Conservation (phyloP, 2,888 invertebrate genomes). For the Tetragonisca angustula region DNA sequence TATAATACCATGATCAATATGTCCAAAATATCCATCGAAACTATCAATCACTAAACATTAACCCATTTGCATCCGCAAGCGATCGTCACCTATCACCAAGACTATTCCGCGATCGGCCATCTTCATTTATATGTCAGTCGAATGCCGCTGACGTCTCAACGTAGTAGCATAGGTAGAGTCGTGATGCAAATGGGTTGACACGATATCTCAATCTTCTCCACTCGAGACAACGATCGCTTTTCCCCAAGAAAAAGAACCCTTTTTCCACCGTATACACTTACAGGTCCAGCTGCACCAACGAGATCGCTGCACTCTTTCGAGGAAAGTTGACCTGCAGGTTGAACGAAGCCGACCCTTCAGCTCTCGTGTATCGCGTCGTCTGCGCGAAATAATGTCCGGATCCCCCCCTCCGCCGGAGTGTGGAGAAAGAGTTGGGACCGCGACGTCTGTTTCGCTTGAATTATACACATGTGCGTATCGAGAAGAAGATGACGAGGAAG, state of each 20-base stretch:
- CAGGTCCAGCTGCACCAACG: constrained; percentile 33
- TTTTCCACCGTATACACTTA: constrained; percentile 22
- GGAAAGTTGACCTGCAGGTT: constrained; percentile 48
- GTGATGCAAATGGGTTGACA: no score
- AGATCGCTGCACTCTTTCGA: not conserved
- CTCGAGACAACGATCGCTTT: not conserved
- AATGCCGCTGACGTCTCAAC: no score
- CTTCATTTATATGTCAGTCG: no score
- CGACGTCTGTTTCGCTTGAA: constrained; percentile 51
- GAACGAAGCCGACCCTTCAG: constrained; percentile 13
- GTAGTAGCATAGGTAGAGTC: no score
- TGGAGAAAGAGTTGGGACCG: constrained; percentile 32
- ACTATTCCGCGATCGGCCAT: no score
- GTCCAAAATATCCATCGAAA: not conserved
- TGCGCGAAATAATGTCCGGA: constrained; percentile 40
- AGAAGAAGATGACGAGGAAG: constrained; percentile 41
- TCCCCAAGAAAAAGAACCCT: constrained; percentile 23
- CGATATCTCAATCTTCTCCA: not conserved
- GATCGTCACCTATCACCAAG: no score
- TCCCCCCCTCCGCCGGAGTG: constrained; percentile 27
- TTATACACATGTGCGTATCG: constrained; percentile 38
- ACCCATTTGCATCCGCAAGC: no score
- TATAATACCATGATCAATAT: no score
- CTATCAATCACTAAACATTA: not conserved
- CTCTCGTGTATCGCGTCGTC: constrained; percentile 12